Conservation (phyloP, 2,113 vertebrate species). For the Hemiscyllium ocellatum region DNA sequence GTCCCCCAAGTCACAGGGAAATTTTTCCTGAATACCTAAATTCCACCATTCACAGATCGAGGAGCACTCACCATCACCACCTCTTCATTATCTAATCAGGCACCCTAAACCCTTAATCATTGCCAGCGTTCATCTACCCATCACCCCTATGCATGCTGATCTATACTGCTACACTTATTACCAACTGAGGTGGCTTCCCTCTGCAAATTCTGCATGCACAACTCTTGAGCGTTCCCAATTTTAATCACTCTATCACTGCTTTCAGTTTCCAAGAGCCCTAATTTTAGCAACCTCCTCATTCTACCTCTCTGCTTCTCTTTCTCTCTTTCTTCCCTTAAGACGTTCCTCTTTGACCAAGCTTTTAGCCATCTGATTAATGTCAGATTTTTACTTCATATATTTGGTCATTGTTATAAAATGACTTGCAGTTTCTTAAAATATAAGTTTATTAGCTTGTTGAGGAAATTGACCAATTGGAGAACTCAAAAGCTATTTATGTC, state of each 20-base stretch:
- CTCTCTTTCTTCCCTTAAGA: too few relatives aligned
- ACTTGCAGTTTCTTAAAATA: background rate
- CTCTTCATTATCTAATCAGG: background rate
- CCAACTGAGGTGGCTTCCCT: too few relatives aligned
- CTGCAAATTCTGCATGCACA: too few relatives aligned
- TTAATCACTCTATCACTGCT: too few relatives aligned
- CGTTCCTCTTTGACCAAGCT: background rate
- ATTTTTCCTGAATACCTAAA: background rate
- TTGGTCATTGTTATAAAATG: background rate
- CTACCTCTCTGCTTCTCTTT: background rate
- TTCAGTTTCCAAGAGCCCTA: too few relatives aligned
- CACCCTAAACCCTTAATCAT: background rate
- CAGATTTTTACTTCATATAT: background rate
- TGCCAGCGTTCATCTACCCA: background rate
- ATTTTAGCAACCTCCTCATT: too few relatives aligned
- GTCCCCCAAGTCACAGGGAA: background rate
- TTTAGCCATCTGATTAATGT: background rate
- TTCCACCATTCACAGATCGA: too few relatives aligned
- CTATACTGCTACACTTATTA: too few relatives aligned
- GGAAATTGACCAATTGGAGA: background rate
- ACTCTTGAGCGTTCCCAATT: too few relatives aligned
- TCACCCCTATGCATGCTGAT: too few relatives aligned
- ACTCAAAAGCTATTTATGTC: background rate
- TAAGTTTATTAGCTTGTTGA: background rate
- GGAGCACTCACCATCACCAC: background rate